Evolutionary conservation across 2,113 vertebrate species (phyloP), one percentile per base, ranked within the genome.

Genomic region (Callipepla californica): DNA sequence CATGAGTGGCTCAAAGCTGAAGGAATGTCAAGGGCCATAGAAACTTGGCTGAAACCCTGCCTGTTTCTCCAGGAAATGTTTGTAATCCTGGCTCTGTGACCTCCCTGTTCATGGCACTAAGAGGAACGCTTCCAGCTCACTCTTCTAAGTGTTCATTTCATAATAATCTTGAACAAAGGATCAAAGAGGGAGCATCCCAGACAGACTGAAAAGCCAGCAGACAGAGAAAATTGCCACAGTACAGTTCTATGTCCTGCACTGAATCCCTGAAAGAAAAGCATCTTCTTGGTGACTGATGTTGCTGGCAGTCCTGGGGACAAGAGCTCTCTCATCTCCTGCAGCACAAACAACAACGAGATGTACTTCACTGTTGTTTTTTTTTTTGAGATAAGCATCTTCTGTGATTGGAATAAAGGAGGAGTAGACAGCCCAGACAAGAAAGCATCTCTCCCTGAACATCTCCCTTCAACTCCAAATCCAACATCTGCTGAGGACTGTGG

Each of bases 281-380:
- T 68, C 86, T 36, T 21, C 67, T 17, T 44, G 45, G 73, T 21
- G 36, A 80, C 19, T 42, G 77, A 70, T 42, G 68, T 17, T 1
- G 5, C 34, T 50, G 59, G 73, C 48, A 61, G 75, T 73, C 70
- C 34, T 18, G 42, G 72, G 68, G 59, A 90, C 30, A 44, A 80
- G 76, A 86, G 68, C 55, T 92, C 45, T 66, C 44, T 88, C 70
- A 82, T 72, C 61, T 69, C 79, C 79, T 42, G 62, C 69, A 80
- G 74, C 32, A 61, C 40, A 51, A 57, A 3, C 32, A 42, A 22
- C 4, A 14, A 28, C 21, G 44, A 34, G 28, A 93, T 44, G 7
- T 30, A 58, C 75, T 72, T 58, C 47, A 9, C 2, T 0, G 5
- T 19, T 50, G 5, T 2, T 5, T 0, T 6, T 26, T 26, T 62